Percentiles rank a stretch among this genome's conserved stretches.
These are phyloP conservation scores for Cuniculus paca DNA, from an alignment of 2,797 vertebrate genomes.

Conservation along the genomic window DNA sequence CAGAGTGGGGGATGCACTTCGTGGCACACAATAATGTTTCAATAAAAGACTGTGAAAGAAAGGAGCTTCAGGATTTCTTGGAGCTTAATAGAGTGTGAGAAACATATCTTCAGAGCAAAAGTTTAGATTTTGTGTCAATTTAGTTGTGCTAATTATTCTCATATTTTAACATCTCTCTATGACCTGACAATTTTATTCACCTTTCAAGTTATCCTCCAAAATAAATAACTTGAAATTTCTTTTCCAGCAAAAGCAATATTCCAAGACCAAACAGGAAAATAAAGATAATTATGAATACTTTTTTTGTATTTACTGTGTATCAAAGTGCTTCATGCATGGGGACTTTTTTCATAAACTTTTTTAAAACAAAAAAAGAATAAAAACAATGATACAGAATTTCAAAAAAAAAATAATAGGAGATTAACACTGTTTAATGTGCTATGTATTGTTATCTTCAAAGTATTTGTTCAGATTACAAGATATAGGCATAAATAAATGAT, in stretches of 20 bases:
- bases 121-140: neutral
- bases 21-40: neutral
- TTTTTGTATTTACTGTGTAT: neutral
- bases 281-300: slow-evolving; percentile 2
- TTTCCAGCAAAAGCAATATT: neutral
- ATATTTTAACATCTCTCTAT: neutral
- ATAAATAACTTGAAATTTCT: neutral
- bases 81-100: neutral
- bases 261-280: neutral
- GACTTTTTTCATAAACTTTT: too few relatives aligned
- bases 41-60: neutral
- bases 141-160: neutral
- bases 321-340: too few relatives aligned
- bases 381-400: too few relatives aligned
- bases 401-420: too few relatives aligned
- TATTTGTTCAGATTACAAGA: too few relatives aligned
- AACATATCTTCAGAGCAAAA: neutral
- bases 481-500: too few relatives aligned
- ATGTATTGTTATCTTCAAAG: too few relatives aligned
- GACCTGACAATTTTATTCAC: neutral
- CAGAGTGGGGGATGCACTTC: neutral
- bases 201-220: neutral
- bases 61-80: neutral
- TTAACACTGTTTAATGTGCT: too few relatives aligned
- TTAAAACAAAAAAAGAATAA: too few relatives aligned